Evolutionary conservation across 2,797 vertebrate genomes (phyloP), one percentile per base, ranked within the genome.

Genomic region (Enteromius fasciolatus): DNA sequence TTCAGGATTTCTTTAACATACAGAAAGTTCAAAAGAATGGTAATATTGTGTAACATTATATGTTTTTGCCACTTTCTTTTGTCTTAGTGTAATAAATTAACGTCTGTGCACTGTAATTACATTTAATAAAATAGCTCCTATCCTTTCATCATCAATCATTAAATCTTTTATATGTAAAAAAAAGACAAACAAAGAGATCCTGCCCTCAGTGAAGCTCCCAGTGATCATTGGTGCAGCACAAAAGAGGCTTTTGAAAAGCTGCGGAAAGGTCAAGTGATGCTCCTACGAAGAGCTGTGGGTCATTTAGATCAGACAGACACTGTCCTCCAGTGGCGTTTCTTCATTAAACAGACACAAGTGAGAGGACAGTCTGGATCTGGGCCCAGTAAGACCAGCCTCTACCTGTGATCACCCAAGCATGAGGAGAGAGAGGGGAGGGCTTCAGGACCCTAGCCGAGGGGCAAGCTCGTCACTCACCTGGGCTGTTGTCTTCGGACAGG

Each of bases 201-300:
- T 33, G 10, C 44, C 44, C 23, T 39, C 57, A 39, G n/a, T n/a
- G 7, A 57, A n/a, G 54, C 8, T 25, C 67, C 70, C 28, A 82
- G 3, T 78, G 76, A 76, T 61, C 75, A 80, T 50, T 31, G 52
- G 31, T 39, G 78, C 31, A 57, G 48, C 23, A 84, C 70, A 87
- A 83, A 82, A 84, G 61, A 78, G 57, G 44, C 69, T 78, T 73
- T 75, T 36, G 59, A 84, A 91, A 93, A 92, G 85, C 31, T 87
- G 83, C 83, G 83, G 66, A 83, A 89, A 93, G 92, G 92, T 94
- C 90, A 91, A 90, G 90, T 74, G 44, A 80, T 89, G 83, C 89
- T 90, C 90, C 91, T 90, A 89, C 86, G 89, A 84, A 76, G 25
- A 50, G 28, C 39, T 50, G 70, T 61, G 87, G 82, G 88, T 70